Conservation (phyloP, 30 jellyfish, hydroid and myxozoan species). For the Sanderia malayensis region DNA sequence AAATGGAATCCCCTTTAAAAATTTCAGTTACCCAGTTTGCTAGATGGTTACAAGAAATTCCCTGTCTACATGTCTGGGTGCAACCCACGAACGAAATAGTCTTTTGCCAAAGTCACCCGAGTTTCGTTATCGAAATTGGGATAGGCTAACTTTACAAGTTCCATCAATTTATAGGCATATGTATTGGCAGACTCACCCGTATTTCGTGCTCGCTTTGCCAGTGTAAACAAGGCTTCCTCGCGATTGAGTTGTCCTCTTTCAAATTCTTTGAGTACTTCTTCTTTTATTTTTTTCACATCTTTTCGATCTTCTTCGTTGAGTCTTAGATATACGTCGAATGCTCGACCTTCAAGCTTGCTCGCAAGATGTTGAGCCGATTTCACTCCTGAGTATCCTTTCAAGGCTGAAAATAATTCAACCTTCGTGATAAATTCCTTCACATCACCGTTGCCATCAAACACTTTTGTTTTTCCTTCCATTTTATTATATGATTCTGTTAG, state of each 20-base stretch:
- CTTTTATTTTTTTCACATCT: constrained; percentile 17
- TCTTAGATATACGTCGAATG: constrained; percentile 41
- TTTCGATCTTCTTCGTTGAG: constrained; percentile 25
- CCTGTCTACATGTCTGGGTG: too few relatives aligned
- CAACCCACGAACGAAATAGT: constrained; percentile 26
- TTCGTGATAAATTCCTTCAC: constrained; percentile 29
- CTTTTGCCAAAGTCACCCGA: too few relatives aligned
- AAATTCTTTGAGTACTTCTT: constrained; percentile 33
- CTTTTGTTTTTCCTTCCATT: constrained; percentile 3
- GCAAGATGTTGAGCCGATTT: constrained; percentile 37
- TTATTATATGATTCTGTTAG: too few relatives aligned
- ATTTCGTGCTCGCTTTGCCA: constrained; percentile 21
- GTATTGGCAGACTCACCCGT: constrained; percentile 44
- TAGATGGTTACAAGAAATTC: too few relatives aligned
- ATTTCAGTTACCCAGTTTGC: too few relatives aligned
- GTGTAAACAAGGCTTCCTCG: constrained; percentile 34
- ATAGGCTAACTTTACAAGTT: constrained; percentile 4
- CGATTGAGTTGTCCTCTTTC: constrained; percentile 40
- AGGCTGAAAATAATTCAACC: constrained; percentile 33
- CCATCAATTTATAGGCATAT: constrained; percentile 29
- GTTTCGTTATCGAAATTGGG: background rate
- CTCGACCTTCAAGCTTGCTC: constrained; percentile 30
- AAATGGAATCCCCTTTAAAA: too few relatives aligned
- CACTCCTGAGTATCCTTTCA: constrained; percentile 50
- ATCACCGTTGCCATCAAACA: constrained; percentile 32